phyloP scores from a whole-genome alignment of 1,140 invertebrate species.

The Drosophila ananassae region DNA sequence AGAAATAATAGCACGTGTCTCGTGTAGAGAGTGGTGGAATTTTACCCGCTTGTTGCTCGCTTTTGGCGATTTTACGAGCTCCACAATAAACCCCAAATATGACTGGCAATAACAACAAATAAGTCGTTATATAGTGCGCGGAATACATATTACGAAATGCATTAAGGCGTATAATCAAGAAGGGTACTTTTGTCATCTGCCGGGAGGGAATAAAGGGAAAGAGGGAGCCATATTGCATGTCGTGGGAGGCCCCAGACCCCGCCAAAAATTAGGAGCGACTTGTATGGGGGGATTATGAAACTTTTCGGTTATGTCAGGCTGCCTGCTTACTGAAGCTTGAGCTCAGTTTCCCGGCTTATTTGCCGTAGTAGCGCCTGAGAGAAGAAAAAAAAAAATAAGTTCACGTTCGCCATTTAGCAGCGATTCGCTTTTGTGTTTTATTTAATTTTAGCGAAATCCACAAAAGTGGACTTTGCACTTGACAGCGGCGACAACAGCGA shows the following conservation, averaged over 20 bases:
- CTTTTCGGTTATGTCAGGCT: conserved; percentile 29
- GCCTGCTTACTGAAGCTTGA: background rate
- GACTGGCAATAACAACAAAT: conserved; percentile 28
- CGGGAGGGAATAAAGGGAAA: background rate
- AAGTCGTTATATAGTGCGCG: conserved; percentile 5
- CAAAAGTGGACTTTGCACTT: conserved; percentile 73
- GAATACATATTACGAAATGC: conserved; percentile 43
- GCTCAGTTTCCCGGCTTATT: conserved; percentile 18
- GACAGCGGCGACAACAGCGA: conserved; percentile 26
- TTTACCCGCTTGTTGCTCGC: conserved; percentile 9
- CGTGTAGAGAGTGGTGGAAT: conserved; percentile 16
- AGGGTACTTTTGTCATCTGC: conserved; percentile 29
- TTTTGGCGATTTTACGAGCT: conserved; percentile 21
- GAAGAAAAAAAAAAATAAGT: conserved; percentile 35
- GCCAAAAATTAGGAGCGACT: too few species aligned
- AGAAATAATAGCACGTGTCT: background rate
- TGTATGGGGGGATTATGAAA: conserved; percentile 6
- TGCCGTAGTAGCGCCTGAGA: conserved; percentile 27
- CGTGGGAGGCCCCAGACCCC: background rate
- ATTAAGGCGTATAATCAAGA: conserved; percentile 30
- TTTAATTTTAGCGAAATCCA: conserved; percentile 80
- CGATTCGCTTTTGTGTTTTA: conserved; percentile 64
- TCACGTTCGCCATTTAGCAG: conserved; percentile 65
- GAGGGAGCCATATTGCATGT: background rate
- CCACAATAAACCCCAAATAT: conserved; percentile 25